These are phyloP conservation scores for Cheilosia variabilis DNA, from an alignment of 2,888 invertebrate genomes.

Conservation along the genomic window DNA sequence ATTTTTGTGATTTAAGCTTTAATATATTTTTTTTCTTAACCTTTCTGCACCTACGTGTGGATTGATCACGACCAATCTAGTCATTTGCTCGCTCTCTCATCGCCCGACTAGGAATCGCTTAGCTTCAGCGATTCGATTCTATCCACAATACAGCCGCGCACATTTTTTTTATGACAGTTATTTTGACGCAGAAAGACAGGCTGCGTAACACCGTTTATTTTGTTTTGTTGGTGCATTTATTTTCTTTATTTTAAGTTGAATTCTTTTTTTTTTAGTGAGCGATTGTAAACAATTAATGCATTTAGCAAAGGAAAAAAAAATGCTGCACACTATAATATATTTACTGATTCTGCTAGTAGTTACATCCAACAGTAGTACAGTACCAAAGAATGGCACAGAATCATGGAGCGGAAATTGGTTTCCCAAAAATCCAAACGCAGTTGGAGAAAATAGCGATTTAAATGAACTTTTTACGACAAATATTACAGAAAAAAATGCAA, in stretches of 20 bases:
- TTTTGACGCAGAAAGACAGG: no score
- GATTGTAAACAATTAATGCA: neutral
- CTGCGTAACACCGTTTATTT: no score
- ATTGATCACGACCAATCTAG: no score
- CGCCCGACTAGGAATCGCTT: no score
- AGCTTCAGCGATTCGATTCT: no score
- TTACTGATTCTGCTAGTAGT: neutral
- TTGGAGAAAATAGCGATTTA: constrained; percentile 47
- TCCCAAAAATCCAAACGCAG: constrained; percentile 79
- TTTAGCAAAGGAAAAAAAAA: neutral
- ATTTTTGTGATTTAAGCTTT: no score
- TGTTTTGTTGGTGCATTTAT: neutral
- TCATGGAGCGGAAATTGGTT: constrained; percentile 83
- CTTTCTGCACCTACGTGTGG: no score
- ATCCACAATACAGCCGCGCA: no score
- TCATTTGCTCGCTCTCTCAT: no score
- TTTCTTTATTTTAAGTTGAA: constrained; percentile 28
- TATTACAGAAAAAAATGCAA: neutral
- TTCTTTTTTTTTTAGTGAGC: constrained; percentile 22
- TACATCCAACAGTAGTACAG: neutral
- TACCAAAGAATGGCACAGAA: constrained; percentile 60
- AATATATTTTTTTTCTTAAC: no score
- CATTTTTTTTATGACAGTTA: no score
- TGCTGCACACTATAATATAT: neutral
- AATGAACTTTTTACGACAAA: constrained; percentile 30